Percentiles rank a stretch among this genome's conserved stretches.
These are phyloP conservation scores for Dicerorhinus sumatrensis DNA, from an alignment of 2,113 vertebrate genomes.

Conservation along the genomic window DNA sequence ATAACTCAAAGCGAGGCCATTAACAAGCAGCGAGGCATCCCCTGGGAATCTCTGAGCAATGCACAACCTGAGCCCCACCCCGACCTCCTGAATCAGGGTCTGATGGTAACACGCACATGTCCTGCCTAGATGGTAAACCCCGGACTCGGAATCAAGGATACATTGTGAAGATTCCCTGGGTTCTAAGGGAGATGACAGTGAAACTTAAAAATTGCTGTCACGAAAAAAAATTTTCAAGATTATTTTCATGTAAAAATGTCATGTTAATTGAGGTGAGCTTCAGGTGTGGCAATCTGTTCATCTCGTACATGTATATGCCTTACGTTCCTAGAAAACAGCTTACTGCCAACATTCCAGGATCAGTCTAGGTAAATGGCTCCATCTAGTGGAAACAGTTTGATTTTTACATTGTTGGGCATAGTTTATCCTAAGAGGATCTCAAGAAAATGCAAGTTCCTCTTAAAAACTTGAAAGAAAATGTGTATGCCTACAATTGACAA, in stretches of 20 bases:
- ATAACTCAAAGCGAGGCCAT: background rate
- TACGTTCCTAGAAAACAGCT: background rate
- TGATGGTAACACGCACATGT: background rate
- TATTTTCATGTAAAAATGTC: conserved; percentile 15
- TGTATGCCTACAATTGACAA: background rate
- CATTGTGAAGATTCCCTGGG: background rate
- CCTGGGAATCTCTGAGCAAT: background rate
- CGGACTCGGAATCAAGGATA: background rate
- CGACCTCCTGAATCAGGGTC: background rate
- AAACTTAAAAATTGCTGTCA: background rate
- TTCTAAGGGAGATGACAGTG: background rate
- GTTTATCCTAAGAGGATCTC: background rate
- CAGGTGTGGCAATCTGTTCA: background rate
- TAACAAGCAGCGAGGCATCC: background rate
- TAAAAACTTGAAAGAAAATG: conserved; percentile 28
- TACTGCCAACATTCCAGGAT: background rate
- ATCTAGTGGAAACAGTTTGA: conserved; percentile 55
- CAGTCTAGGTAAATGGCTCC: conserved; percentile 48
- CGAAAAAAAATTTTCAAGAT: conserved; percentile 14
- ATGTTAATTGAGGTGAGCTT: background rate
- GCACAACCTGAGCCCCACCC: background rate
- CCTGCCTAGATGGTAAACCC: background rate
- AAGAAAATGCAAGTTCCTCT: conserved; percentile 22
- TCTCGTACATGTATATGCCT: background rate
- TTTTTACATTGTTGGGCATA: background rate